These are phyloP conservation scores for Litocranius walleri DNA, from an alignment of 2,113 vertebrate genomes.

Conservation along the genomic window DNA sequence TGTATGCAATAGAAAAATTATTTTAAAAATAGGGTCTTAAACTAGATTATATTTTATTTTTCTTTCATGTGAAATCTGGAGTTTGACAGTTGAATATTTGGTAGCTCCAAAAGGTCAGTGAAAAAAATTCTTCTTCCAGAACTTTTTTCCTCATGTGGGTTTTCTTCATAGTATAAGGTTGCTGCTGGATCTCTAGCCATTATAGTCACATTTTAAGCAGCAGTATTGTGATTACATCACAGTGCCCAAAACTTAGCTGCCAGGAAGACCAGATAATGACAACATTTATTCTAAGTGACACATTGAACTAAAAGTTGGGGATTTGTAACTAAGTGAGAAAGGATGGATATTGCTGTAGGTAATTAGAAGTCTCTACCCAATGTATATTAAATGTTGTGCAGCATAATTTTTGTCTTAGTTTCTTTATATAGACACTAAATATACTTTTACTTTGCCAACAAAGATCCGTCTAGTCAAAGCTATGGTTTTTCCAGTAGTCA, in stretches of 20 bases:
- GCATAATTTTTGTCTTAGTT: background rate
- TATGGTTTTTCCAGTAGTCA: background rate
- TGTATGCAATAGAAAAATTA: background rate
- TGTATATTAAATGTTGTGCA: background rate
- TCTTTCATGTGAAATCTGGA: background rate
- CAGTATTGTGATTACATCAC: background rate
- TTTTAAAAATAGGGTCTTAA: background rate
- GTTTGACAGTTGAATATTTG: background rate
- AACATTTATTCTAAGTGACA: background rate
- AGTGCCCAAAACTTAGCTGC: background rate
- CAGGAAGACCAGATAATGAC: background rate
- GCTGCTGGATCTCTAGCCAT: background rate
- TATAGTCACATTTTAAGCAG: background rate
- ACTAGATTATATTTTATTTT: background rate
- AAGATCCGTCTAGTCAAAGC: background rate
- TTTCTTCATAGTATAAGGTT: background rate
- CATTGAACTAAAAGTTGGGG: background rate
- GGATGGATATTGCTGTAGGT: background rate
- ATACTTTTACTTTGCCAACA: background rate
- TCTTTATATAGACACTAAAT: background rate
- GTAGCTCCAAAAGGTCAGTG: background rate
- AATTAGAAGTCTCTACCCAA: background rate
- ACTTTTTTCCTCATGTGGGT: background rate
- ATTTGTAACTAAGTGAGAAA: background rate
- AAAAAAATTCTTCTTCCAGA: background rate